Evolutionary conservation across 2,113 vertebrate genomes (phyloP), one percentile per base, ranked within the genome.

Genomic region (Eleginops maclovinus): DNA sequence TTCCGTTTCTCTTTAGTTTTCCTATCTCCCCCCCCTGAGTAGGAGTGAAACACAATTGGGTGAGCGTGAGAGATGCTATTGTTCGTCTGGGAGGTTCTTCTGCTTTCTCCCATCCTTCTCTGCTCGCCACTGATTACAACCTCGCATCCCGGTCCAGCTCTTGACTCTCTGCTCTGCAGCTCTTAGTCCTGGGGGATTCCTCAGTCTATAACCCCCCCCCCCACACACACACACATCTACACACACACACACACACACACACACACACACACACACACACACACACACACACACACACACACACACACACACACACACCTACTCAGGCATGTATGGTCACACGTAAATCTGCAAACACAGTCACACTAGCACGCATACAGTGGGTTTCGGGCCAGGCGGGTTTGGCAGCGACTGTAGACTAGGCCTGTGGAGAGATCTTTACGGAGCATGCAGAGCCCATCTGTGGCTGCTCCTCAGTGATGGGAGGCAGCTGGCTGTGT

Each of bases 341-440:
- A 83, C 83, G 73, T 74, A 82, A 85, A 86, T 77, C 36, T 75
- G 65, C 79, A 68, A 71, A 60, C 77, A 81, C 69, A 76, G 68
- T 62, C 79, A 24, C 75, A 73, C 79, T 76, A 63, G 65, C 75
- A 61, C 85, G 87, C 85, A 86, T 80, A 83, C 82, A 83, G 88
- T 76, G 91, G 71, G 85, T 69, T 36, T 70, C 53, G 53, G 83
- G 91, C 91, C 91, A 91, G 92, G 83, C 90, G 70, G 82, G 79
- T 88, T 92, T 93, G 93, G 93, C 93, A 91, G 84, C 36, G 67
- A 80, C 74, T 76, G 84, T 75, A 92, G 93, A 91, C 92, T 84
- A 73, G 85, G 88, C 90, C 91, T 91, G 93, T 91, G 89, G 92
- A 91, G 93, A 93, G 91, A 93, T 93, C 92, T 93, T 93, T 93